Evolutionary conservation across 2,113 vertebrate species (phyloP), one percentile per base, ranked within the genome.

Genomic region (Hippocampus barbouri): DNA sequence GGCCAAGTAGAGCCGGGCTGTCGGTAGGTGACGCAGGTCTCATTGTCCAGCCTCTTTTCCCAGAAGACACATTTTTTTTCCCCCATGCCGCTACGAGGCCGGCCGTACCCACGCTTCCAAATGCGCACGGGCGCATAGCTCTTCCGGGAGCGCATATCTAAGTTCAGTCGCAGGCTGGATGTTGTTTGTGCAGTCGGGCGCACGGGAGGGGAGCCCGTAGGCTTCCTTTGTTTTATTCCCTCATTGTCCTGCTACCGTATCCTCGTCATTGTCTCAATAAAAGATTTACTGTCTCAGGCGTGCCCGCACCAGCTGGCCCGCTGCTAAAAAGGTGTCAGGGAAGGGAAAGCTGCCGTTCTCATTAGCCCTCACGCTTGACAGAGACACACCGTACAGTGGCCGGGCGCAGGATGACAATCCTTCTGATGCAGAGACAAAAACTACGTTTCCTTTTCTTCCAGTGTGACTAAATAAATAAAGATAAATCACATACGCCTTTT

Each of bases 201-300:
- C 88, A 90, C 90, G 83, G 79, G 64, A 56, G 68, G 77, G 88
- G 91, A 90, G 89, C 82, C 34, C 86, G 85, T 69, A 76, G 67
- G 85, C 87, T 93, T 93, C 92, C 92, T 91, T 86, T 85, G 71
- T 89, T 93, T 92, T 90, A 93, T 92, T 90, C 86, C 86, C 90
- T 91, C 89, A 91, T 92, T 93, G 92, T 93, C 89, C 88, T 83
- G 80, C 82, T 83, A 87, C 90, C 89, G 89, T 92, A 93, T 92
- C 91, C 92, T 92, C 86, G 76, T 84, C 84, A 93, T 93, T 93
- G 92, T 93, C 86, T 92, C 61, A 88, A 80, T 91, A 86, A 93
- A 83, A 92, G 91, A 93, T 93, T 93, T 93, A 93, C 89, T 84
- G 83, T 89, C 86, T 59, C 67, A 15, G 71, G 38, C 78, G 67